A percentile compares a stretch with the other conserved stretches of the same genome.
Conservation (phyloP, 2,888 invertebrate species). For the Xestobium rufovillosum region DNA sequence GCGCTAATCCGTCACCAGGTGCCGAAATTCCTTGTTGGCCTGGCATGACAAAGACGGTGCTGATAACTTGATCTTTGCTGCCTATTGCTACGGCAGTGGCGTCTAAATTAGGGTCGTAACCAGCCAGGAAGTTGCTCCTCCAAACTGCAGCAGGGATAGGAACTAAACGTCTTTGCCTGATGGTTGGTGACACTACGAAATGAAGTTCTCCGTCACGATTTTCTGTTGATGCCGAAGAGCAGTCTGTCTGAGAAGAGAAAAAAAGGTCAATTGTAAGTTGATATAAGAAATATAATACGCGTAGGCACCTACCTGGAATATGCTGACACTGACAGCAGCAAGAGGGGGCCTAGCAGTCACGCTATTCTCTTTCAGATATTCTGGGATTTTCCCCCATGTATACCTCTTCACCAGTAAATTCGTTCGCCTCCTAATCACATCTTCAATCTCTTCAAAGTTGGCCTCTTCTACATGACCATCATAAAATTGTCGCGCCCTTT, state of each 20-base stretch:
- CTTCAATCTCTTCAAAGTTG: slow-evolving; percentile 73
- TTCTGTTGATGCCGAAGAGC: slow-evolving; percentile 62
- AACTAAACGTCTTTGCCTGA: slow-evolving; percentile 69
- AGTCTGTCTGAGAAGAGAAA: slow-evolving; percentile 65
- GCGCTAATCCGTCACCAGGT: slow-evolving; percentile 69
- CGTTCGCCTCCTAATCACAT: slow-evolving; percentile 72
- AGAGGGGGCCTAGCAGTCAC: slow-evolving; percentile 68
- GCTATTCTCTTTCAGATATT: slow-evolving; percentile 66
- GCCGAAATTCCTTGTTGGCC: slow-evolving; percentile 77
- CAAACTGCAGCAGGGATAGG: slow-evolving; percentile 80
- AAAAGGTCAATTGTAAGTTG: slow-evolving; percentile 8
- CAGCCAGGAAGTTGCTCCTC: slow-evolving; percentile 68
- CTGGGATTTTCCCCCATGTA: slow-evolving; percentile 67
- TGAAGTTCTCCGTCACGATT: slow-evolving; percentile 81
- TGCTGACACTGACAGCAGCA: slow-evolving; percentile 73
- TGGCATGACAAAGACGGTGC: slow-evolving; percentile 75
- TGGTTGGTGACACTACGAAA: slow-evolving; percentile 74
- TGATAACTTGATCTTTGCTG: slow-evolving; percentile 60
- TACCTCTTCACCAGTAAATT: slow-evolving; percentile 73
- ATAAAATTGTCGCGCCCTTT: slow-evolving; percentile 79
- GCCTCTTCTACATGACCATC: slow-evolving; percentile 81
- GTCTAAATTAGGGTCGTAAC: slow-evolving; percentile 77
- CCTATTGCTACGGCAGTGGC: slow-evolving; percentile 77
- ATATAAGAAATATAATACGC: slow-evolving; percentile 6
- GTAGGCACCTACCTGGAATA: slow-evolving; percentile 64